phyloP scores from a whole-genome alignment of 2,888 invertebrate species.

The Oligia latruncula region DNA sequence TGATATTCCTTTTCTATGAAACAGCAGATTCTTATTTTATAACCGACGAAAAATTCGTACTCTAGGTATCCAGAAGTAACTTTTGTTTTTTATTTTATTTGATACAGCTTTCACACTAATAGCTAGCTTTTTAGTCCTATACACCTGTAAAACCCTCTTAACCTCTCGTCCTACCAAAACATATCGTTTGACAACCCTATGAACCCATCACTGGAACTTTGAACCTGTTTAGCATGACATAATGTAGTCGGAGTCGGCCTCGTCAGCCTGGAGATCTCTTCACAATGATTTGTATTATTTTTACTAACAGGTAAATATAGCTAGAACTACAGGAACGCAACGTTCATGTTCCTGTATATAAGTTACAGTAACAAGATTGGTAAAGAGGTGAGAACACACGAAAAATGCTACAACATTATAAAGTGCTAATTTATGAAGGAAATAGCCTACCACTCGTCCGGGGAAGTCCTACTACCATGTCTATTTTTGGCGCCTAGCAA shows the following conservation, averaged over 20 bases:
- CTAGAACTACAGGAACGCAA: constrained; percentile 6
- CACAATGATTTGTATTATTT: constrained; percentile 43
- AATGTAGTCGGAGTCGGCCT: constrained; percentile 46
- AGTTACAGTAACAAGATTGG: not conserved
- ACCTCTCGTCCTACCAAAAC: not conserved
- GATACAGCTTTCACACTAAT: too few relatives aligned
- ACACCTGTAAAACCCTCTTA: not conserved
- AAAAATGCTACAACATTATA: not conserved
- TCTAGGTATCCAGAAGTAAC: too few relatives aligned
- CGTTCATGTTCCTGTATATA: not conserved
- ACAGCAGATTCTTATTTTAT: not conserved
- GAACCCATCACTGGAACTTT: constrained; percentile 56
- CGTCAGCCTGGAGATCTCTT: constrained; percentile 44
- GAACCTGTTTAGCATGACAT: constrained; percentile 62
- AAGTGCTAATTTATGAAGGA: not conserved
- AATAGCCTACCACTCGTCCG: too few relatives aligned
- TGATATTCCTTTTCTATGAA: not conserved
- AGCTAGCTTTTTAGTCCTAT: not conserved
- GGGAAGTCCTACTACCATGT: not conserved
- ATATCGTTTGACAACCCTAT: constrained; percentile 40
- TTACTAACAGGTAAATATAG: constrained; percentile 11
- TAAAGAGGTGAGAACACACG: not conserved
- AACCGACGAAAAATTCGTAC: not conserved
- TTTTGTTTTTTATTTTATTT: not conserved
- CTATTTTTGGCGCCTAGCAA: not conserved